Evolutionary conservation across 1,140 invertebrate genomes (phyloP).

Genomic region (Drosophila cardini): DNA sequence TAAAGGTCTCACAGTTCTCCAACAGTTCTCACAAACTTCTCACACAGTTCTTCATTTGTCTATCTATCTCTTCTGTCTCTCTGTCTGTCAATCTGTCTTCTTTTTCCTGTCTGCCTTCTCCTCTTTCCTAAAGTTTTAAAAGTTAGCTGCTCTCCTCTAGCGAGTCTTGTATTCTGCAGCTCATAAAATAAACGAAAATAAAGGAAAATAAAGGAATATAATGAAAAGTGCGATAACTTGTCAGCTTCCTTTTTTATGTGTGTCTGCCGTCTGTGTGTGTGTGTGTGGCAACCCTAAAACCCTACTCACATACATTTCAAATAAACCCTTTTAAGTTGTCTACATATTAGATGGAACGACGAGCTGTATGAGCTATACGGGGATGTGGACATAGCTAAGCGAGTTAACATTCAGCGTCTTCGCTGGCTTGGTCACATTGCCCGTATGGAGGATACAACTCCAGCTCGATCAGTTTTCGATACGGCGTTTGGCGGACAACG

Average conservation of each 20-base stretch:
- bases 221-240: slow-evolving; percentile 42
- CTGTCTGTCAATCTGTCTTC: slow-evolving; percentile 8
- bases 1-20: not conserved
- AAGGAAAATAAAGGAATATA: slow-evolving; percentile 15
- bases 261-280: slow-evolving; percentile 6
- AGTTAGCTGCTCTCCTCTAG: slow-evolving; percentile 31
- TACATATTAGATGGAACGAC: no score
- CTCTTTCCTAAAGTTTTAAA: slow-evolving; percentile 10
- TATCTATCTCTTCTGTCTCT: not conserved
- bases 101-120: not conserved
- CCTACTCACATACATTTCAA: not conserved
- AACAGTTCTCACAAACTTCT: no score
- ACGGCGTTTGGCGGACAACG: no score
- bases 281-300: not conserved
- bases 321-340: not conserved
- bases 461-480: no score
- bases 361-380: no score
- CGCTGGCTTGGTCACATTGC: no score
- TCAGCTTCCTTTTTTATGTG: slow-evolving; percentile 8
- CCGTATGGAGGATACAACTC: no score
- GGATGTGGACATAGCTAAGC: no score
- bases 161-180: slow-evolving; percentile 24
- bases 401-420: no score
- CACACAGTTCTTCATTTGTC: not conserved
- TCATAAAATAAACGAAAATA: slow-evolving; percentile 35